Conservation (phyloP, 2,888 invertebrate species). For the Troides aeacus region DNA sequence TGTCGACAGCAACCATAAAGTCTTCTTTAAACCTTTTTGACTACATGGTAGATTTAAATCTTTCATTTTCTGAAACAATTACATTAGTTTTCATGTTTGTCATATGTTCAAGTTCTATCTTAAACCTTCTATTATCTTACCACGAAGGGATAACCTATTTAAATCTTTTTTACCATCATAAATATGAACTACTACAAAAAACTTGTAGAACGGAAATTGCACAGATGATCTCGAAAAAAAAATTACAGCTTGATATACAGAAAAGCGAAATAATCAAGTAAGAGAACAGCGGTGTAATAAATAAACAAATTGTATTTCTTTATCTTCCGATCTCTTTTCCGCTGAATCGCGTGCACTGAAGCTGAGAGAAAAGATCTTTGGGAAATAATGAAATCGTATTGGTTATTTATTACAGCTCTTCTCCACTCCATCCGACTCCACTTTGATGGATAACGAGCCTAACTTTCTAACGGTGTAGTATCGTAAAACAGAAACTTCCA, state of each 20-base stretch:
- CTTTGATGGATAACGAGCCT: conserved; percentile 26
- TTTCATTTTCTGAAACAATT: conserved; percentile 83
- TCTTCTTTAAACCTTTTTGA: conserved; percentile 72
- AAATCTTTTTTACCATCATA: too few relatives aligned
- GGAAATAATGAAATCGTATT: conserved; percentile 28
- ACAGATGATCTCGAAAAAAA: too few relatives aligned
- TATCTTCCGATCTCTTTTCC: conserved; percentile 21
- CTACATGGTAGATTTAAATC: conserved; percentile 77
- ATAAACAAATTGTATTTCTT: conserved; percentile 18
- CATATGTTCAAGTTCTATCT: too few relatives aligned
- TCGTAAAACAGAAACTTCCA: conserved; percentile 12
- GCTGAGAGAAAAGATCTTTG: conserved; percentile 17
- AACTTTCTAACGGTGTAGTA: conserved; percentile 22
- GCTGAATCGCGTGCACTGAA: conserved; percentile 20
- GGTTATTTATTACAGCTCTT: conserved; percentile 25
- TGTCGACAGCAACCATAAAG: conserved; percentile 88
- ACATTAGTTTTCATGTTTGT: too few relatives aligned
- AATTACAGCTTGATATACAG: background rate
- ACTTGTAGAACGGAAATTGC: too few relatives aligned
- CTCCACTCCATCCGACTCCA: conserved; percentile 12
- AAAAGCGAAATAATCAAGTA: conserved; percentile 29
- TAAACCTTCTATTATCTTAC: too few relatives aligned
- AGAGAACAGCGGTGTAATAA: conserved; percentile 14
- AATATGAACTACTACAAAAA: too few relatives aligned
- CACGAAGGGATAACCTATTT: too few relatives aligned